Evolutionary conservation across 2,113 vertebrate genomes (phyloP), one percentile per base, ranked within the genome.

Genomic region (Aspiorhynchus laticeps): DNA sequence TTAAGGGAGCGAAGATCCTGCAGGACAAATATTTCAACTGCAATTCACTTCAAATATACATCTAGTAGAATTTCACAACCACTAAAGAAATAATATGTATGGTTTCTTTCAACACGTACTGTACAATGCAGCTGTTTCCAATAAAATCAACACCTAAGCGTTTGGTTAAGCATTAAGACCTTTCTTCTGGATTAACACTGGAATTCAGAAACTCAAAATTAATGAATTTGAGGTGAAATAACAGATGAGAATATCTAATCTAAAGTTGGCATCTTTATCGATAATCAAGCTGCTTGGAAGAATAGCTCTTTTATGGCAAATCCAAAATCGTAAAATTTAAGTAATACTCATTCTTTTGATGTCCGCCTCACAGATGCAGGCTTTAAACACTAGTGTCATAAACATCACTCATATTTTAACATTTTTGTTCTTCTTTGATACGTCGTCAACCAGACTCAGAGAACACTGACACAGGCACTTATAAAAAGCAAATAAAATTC

Each of bases 361-460:
- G 91, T 93, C 82, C 48, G 85, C 90, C 84, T 90, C 86, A 88
- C 65, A 89, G 91, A 87, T 89, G 88, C 87, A 89, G 86, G 90
- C 90, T 80, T 80, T 90, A 93, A 91, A 92, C 78, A 84, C n/a
- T 41, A 81, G 83, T 59, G 78, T 79, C 69, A 80, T 86, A 88
- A 91, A 90, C 78, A 88, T 87, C 85, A 83, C 67, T 89, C 74
- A 85, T 77, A 80, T 86, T 89, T 87, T 84, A 84, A 91, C 85
- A 91, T 90, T 89, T 89, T 83, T 38, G 43, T 90, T 74, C 80
- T 81, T 87, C 89, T 93, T 93, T 93, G 92, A 94, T 93, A 93
- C 91, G 41, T 86, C 26, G 75, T 89, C 88, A 93, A 33, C 41
- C 85, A 79, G 87, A 85, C 87, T 79, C 51, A 17, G 46, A 75